Conservation (phyloP, 2,797 vertebrate genomes). For the Streptopelia turtur region DNA sequence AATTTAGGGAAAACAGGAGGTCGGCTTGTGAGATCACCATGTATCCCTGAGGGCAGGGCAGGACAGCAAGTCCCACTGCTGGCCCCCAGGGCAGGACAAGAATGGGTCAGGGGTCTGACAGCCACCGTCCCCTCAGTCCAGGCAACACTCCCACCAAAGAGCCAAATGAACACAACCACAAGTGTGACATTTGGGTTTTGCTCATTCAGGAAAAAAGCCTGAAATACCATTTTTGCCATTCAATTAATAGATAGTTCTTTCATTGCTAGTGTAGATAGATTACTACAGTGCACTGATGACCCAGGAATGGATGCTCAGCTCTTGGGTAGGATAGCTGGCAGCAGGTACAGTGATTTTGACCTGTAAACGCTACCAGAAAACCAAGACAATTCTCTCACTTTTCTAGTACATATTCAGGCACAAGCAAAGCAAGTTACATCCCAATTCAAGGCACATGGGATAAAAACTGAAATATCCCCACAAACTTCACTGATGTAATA, state of each 20-base stretch:
- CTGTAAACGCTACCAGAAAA: background rate
- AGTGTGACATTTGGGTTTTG: background rate
- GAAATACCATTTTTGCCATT: background rate
- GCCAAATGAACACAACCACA: background rate
- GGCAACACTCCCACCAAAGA: background rate
- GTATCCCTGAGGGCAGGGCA: background rate
- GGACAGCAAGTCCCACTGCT: background rate
- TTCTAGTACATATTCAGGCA: background rate
- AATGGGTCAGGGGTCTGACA: background rate
- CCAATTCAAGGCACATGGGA: fast-evolving
- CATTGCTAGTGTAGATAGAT: background rate
- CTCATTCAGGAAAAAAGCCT: background rate
- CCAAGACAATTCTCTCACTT: background rate
- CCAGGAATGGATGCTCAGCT: background rate
- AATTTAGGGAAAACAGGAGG: background rate
- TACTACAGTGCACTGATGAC: background rate
- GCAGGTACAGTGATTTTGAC: background rate
- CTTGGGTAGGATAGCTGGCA: background rate
- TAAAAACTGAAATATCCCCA: background rate
- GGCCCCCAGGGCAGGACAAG: background rate
- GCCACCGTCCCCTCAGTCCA: background rate
- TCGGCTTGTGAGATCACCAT: background rate
- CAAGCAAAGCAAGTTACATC: background rate
- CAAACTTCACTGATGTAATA: background rate
- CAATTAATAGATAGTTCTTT: background rate